Evolutionary conservation across 2,113 vertebrate genomes (phyloP).

Genomic region (Anarrhichthys ocellatus): DNA sequence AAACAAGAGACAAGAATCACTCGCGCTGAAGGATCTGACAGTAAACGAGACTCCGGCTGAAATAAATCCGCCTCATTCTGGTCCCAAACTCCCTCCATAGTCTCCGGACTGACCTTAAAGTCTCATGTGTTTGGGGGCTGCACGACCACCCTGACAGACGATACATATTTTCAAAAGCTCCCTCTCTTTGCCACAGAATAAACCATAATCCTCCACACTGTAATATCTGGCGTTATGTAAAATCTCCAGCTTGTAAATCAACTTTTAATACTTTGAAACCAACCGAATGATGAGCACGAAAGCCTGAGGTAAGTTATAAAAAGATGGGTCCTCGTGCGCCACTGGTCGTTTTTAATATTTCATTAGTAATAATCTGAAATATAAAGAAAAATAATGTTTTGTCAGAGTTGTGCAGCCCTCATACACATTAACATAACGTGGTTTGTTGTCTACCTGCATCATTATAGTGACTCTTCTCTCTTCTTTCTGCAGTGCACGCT

Average conservation of each 20-base stretch:
- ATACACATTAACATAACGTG: constrained; percentile 12
- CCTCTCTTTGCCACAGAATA: not conserved
- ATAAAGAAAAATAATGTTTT: not conserved
- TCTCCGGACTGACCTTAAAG: not conserved
- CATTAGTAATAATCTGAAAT: not conserved
- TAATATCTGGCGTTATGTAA: not conserved
- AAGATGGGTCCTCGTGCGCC: not conserved
- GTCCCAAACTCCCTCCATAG: not conserved
- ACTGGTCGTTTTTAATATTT: not conserved
- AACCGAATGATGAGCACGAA: constrained; percentile 2
- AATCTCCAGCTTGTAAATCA: not conserved
- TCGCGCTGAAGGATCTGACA: not conserved
- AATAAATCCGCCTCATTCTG: not conserved
- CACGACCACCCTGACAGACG: not conserved
- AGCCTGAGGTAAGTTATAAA: not conserved
- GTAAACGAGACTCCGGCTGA: too few relatives aligned
- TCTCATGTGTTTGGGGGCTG: constrained; percentile 36
- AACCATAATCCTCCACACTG: not conserved
- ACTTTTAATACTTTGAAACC: constrained; percentile 10
- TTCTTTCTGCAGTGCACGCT: constrained; percentile 94
- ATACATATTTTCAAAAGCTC: too few relatives aligned
- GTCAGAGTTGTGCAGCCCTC: constrained; percentile 44
- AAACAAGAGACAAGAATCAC: constrained; percentile 75
- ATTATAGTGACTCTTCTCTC: constrained; percentile 86
- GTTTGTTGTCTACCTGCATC: constrained; percentile 71